These are phyloP conservation scores for Leucoraja erinaceus DNA, from an alignment of 2,113 vertebrate species.

Conservation along the genomic window DNA sequence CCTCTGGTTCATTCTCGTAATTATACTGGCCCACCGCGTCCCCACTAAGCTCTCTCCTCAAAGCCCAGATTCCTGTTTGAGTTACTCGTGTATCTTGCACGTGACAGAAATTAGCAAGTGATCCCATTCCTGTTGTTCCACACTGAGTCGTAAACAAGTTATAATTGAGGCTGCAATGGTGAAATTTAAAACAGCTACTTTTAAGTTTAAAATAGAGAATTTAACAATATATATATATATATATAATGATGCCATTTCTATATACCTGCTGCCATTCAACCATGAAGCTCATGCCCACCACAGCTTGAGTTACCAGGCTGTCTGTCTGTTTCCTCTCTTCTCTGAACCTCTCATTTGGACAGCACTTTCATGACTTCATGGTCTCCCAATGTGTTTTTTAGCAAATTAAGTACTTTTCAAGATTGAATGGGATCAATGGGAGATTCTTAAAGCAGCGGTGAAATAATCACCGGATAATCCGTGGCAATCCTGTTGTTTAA, in stretches of 20 bases:
- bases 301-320: background rate
- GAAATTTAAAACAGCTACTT: background rate
- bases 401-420: background rate
- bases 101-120: background rate
- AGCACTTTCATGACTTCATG: background rate
- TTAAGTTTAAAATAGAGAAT: background rate
- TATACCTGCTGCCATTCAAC: background rate
- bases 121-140: background rate
- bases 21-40: background rate
- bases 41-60: background rate
- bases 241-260: background rate
- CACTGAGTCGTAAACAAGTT: background rate
- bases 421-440: background rate
- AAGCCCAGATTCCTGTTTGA: background rate
- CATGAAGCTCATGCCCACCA: background rate
- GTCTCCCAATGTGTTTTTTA: background rate
- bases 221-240: background rate
- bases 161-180: background rate
- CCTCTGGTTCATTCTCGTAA: background rate
- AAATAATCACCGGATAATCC: background rate
- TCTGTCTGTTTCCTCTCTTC: no score
- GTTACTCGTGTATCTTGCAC: background rate
- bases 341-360: background rate
- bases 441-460: background rate
- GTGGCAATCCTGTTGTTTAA: background rate